Conservation (phyloP, 2,888 invertebrate genomes). For the Platerodrilus igneus region DNA sequence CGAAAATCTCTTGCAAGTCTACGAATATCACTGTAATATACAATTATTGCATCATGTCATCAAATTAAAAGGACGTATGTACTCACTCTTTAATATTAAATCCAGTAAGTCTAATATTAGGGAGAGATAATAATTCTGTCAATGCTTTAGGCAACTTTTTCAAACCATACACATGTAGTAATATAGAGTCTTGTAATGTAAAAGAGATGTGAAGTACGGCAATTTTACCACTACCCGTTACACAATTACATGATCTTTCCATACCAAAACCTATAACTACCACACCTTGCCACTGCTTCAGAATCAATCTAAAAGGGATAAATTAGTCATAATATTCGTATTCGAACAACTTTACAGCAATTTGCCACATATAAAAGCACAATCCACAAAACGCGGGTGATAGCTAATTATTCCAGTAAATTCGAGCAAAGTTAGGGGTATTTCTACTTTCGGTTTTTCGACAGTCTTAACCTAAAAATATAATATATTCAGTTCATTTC, state of each 20-base stretch:
- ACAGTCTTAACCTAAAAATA: no score
- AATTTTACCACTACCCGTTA: conserved; percentile 57
- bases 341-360: no score
- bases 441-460: no score
- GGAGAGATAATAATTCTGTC: conserved; percentile 52
- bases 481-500: no score
- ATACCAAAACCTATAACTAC: conserved; percentile 62
- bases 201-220: conserved; percentile 60
- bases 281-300: no score
- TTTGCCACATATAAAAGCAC: no score
- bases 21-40: conserved; percentile 54
- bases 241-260: conserved; percentile 62
- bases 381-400: no score
- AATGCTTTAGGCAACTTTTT: conserved; percentile 56
- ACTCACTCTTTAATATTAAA: conserved; percentile 61
- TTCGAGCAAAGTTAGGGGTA: no score
- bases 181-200: conserved; percentile 54
- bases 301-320: no score
- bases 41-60: conserved; percentile 9
- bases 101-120: conserved; percentile 57
- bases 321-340: no score
- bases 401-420: no score
- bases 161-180: conserved; percentile 55
- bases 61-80: conserved; percentile 1
- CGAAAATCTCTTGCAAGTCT: conserved; percentile 60